Evolutionary conservation across 1,140 invertebrate genomes (phyloP), one percentile per base, ranked within the genome.

Genomic region (Anadara kagoshimensis): DNA sequence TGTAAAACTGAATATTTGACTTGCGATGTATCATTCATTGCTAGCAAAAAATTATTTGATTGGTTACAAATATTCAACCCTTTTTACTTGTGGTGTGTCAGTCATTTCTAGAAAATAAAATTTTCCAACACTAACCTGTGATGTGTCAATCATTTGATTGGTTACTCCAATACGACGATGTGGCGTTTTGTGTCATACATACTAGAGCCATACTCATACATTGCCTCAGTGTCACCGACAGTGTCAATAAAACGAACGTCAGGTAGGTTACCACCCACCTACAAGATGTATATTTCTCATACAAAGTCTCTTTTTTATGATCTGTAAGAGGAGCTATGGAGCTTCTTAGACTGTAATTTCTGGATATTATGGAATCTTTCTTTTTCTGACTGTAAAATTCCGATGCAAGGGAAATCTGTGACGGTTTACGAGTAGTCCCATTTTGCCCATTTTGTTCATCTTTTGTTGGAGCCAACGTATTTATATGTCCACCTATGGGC

Each of bases 161-260:
- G 16, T 61, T 10, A 44, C 7, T 36, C 29, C 2, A 36, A 36
- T 36, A 36, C 2, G 29, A 36, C 2, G 29, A 36, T 7, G 29
- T 36, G 7, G 29, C 7, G 7, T 36, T 36, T 14, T 63, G 45
- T 5, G 49, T 45, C 61, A 63, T 63, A 20, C 61, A 63, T 1
- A 63, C 61, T 14, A 63, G n/a, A n/a, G 61, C 61, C 43, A 63
- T 49, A 63, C 45, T 63, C 45, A 63, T 63, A 12, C 43, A 14
- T 45, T 47, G 45, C 11, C 61, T 41, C 24, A 63, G n/a, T 3
- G 61, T 63, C 12, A 63, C 11, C 16, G 43, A 49, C 44, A 63
- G 5, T n/a, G 61, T 47, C 12, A 63, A 43, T 16, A 63, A 43
- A 22, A 45, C 18, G 18, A 63, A 63, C 16, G 43, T 11, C 20